Conservation (phyloP, 2,888 invertebrate genomes). For the Branchellion lobata region DNA sequence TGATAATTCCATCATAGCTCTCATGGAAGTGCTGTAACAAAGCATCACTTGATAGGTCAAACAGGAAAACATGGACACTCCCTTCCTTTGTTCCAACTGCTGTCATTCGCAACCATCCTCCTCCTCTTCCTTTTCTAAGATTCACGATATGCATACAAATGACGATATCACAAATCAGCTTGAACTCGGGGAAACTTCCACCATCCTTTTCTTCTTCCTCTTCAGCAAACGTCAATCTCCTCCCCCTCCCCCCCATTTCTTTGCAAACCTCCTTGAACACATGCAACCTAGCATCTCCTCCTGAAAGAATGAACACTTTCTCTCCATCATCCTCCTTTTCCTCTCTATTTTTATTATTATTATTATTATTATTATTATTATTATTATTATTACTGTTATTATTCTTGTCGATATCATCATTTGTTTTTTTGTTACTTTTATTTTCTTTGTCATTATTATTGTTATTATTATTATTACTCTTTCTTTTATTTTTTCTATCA, state of each 20-base stretch:
- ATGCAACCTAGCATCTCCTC: slow-evolving; percentile 9
- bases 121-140: too few species aligned
- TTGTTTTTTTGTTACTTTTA: too few species aligned
- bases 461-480: too few species aligned
- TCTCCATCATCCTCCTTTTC: background rate
- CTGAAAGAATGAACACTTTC: slow-evolving; percentile 6
- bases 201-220: too few species aligned
- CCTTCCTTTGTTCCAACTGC: slow-evolving; percentile 1
- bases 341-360: background rate
- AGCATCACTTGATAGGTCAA: background rate
- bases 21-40: background rate
- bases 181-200: background rate
- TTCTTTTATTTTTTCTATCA: too few species aligned
- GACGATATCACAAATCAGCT: background rate
- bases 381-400: background rate
- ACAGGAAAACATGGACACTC: background rate
- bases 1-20: background rate
- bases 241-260: too few species aligned
- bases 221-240: too few species aligned
- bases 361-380: slow-evolving; percentile 9
- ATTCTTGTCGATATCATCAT: too few species aligned
- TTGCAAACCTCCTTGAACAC: too few species aligned
- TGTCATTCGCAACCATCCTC: background rate
- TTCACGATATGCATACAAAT: too few species aligned
- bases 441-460: too few species aligned